Evolutionary conservation across 2,797 vertebrate genomes (phyloP).

Genomic region (Crotalus adamanteus): DNA sequence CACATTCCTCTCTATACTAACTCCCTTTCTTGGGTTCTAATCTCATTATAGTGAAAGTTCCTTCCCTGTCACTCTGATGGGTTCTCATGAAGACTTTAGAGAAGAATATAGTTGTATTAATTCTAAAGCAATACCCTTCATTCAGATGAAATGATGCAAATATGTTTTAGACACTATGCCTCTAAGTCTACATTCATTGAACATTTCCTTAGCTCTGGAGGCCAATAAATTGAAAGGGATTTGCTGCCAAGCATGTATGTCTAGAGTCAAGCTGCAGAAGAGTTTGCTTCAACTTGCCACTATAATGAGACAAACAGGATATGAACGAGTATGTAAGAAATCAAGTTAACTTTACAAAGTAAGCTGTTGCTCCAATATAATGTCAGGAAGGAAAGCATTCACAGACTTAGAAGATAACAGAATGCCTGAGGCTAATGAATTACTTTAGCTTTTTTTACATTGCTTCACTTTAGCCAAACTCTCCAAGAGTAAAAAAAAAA

Average conservation of each 20-base stretch:
- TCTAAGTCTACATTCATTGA: background rate
- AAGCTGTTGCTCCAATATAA: conserved; percentile 4
- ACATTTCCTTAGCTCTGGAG: background rate
- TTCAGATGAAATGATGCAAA: background rate
- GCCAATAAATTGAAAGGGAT: background rate
- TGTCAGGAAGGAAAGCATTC: background rate
- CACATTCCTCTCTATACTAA: background rate
- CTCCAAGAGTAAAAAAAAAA: conserved; percentile 12
- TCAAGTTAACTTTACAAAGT: background rate
- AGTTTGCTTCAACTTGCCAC: background rate
- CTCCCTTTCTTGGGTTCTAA: background rate
- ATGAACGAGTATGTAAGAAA: background rate
- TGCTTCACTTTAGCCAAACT: conserved; percentile 11
- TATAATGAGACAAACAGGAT: conserved; percentile 40
- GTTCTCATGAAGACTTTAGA: background rate
- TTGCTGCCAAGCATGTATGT: background rate
- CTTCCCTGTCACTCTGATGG: background rate
- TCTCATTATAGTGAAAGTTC: background rate
- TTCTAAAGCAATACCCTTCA: background rate
- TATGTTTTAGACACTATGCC: background rate
- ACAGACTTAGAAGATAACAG: background rate
- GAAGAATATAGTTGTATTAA: background rate
- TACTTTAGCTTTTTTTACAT: background rate
- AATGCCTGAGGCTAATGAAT: conserved; percentile 17
- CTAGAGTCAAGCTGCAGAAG: background rate